These are phyloP conservation scores for Empidonax alnorum DNA, from an alignment of 2,113 vertebrate genomes.

Conservation along the genomic window DNA sequence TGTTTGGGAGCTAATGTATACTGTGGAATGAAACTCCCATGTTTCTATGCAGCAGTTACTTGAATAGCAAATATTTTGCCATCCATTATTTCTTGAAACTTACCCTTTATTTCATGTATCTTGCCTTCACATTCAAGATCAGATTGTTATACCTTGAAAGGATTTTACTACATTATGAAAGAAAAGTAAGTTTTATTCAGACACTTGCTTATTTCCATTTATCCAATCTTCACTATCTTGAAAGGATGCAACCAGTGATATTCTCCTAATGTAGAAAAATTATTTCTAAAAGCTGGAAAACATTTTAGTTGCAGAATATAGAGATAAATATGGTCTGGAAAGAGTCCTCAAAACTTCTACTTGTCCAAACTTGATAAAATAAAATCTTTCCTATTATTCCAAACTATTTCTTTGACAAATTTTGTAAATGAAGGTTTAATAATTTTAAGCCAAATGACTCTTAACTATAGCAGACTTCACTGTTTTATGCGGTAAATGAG, in stretches of 20 bases:
- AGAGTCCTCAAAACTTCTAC: not conserved
- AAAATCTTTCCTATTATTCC: not conserved
- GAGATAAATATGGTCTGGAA: not conserved
- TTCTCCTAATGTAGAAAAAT: not conserved
- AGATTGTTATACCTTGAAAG: not conserved
- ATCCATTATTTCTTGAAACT: not conserved
- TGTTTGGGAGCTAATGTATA: not conserved
- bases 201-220: not conserved
- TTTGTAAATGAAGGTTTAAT: not conserved
- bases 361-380: not conserved
- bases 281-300: not conserved
- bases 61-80: not conserved
- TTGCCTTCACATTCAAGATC: not conserved
- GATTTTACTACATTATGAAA: not conserved
- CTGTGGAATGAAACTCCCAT: not conserved
- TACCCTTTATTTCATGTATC: not conserved
- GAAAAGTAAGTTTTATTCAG: not conserved
- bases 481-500: not conserved
- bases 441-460: not conserved
- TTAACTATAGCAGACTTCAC: not conserved
- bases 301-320: not conserved
- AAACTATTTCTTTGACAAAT: not conserved
- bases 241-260: not conserved
- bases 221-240: not conserved
- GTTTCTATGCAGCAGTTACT: not conserved